phyloP scores from a whole-genome alignment of 2,888 invertebrate species.

The Chrysodeixis includens region DNA sequence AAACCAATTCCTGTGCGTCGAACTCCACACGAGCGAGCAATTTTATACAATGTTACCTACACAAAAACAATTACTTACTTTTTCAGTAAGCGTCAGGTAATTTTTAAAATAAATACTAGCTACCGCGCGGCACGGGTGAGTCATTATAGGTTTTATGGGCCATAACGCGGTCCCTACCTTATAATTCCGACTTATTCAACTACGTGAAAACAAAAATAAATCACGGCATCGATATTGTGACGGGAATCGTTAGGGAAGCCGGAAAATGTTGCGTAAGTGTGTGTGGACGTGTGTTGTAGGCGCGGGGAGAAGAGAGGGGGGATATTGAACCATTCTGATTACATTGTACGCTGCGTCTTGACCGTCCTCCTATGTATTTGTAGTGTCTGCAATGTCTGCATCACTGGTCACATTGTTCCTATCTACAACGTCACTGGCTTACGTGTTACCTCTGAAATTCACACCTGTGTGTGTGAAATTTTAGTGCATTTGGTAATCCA shows the following conservation, averaged over 20 bases:
- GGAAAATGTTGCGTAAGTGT: conserved; percentile 52
- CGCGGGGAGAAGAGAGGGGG: conserved; percentile 23
- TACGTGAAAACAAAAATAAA: conserved; percentile 78
- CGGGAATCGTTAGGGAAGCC: conserved; percentile 49
- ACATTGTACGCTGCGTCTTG: conserved; percentile 25
- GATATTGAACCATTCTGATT: conserved; percentile 31
- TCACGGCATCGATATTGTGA: conserved; percentile 69
- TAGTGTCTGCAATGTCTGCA: background rate
- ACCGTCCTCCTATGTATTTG: background rate
- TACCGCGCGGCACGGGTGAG: conserved; percentile 60
- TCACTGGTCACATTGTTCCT: background rate
- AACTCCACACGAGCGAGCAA: conserved; percentile 32
- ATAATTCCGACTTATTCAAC: conserved; percentile 74
- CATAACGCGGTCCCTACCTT: conserved; percentile 75
- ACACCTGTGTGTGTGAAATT: background rate
- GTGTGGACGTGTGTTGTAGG: conserved; percentile 34
- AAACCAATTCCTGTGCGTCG: conserved; percentile 23
- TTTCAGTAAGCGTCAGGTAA: conserved; percentile 50
- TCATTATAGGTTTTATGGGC: conserved; percentile 75
- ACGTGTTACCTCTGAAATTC: no score
- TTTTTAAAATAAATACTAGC: conserved; percentile 66
- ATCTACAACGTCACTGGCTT: background rate
- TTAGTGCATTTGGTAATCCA: background rate
- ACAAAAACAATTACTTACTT: conserved; percentile 52
- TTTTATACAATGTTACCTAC: conserved; percentile 32